Evolutionary conservation across 2,888 invertebrate genomes (phyloP).

Genomic region (Synergus japonicus): DNA sequence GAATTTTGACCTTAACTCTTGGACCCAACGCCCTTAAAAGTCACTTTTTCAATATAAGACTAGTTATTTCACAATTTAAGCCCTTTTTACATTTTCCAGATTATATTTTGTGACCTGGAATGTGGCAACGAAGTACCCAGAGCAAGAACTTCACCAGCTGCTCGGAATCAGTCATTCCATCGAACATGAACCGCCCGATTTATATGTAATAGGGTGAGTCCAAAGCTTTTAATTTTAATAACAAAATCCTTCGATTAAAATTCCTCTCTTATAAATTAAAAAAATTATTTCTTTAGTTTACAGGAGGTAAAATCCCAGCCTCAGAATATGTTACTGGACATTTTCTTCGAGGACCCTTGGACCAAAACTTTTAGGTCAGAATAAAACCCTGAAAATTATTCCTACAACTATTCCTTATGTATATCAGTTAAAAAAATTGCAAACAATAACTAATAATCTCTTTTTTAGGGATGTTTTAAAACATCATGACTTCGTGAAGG

Average conservation of each 20-base stretch:
- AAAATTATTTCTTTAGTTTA: constrained; percentile 79
- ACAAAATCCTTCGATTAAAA: background rate
- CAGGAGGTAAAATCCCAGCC: constrained; percentile 95
- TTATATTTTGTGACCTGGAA: constrained; percentile 94
- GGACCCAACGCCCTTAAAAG: no score
- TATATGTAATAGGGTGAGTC: constrained; percentile 89
- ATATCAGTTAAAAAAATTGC: background rate
- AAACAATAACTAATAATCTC: no score
- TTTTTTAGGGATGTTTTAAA: constrained; percentile 82
- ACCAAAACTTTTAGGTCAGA: constrained; percentile 82
- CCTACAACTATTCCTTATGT: no score
- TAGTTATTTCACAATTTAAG: no score
- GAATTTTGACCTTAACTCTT: no score
- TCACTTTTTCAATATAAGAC: no score
- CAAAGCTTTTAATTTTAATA: background rate
- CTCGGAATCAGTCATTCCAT: constrained; percentile 83
- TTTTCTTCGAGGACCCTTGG: constrained; percentile 92
- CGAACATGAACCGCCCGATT: constrained; percentile 86
- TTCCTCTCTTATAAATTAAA: background rate
- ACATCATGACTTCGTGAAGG: constrained; percentile 85
- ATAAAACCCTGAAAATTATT: background rate
- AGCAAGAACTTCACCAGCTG: constrained; percentile 85
- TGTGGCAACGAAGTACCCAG: constrained; percentile 89
- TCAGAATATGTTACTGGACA: constrained; percentile 89
- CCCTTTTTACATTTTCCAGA: constrained; percentile 77